Percentiles rank a stretch among this genome's conserved stretches.
These are phyloP conservation scores for Pristionchus japonicus DNA, from an alignment of 2,888 invertebrate genomes.

Conservation along the genomic window DNA sequence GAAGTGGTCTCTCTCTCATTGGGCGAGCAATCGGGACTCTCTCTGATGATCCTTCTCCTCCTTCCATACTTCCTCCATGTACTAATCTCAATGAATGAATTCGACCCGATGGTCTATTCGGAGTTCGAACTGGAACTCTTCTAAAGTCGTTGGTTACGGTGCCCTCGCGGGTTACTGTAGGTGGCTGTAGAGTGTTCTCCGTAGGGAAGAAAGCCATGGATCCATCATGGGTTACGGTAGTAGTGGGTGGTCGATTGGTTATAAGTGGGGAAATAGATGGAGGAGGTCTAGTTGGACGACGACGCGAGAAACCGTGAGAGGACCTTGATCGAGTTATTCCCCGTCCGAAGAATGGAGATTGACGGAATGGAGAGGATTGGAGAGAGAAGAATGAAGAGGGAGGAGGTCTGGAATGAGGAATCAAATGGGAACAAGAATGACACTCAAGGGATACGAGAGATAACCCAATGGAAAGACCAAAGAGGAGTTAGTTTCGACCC, in stretches of 20 bases:
- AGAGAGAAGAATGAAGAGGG: background rate
- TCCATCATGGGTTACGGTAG: constrained; percentile 35
- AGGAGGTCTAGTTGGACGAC: background rate
- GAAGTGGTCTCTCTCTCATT: constrained; percentile 11
- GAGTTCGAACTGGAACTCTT: background rate
- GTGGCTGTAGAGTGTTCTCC: constrained; percentile 2
- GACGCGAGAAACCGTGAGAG: constrained; percentile 16
- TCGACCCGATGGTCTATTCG: background rate
- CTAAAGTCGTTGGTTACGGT: constrained; percentile 27
- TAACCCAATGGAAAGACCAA: background rate
- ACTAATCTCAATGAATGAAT: constrained; percentile 4
- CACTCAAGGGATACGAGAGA: too few species aligned
- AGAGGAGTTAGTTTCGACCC: background rate
- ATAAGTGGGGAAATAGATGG: background rate
- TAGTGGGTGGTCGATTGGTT: background rate
- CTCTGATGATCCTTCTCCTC: background rate
- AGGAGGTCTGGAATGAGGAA: constrained; percentile 39
- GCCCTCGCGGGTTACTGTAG: constrained; percentile 34
- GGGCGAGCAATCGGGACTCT: background rate
- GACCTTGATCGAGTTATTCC: constrained; percentile 37
- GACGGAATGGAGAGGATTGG: background rate
- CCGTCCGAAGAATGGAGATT: background rate
- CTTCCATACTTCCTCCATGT: constrained; percentile 32
- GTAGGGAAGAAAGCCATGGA: background rate
- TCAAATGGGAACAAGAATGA: background rate